These are phyloP conservation scores for Caiman crocodilus DNA, from an alignment of 2,797 vertebrate genomes.

Conservation along the genomic window DNA sequence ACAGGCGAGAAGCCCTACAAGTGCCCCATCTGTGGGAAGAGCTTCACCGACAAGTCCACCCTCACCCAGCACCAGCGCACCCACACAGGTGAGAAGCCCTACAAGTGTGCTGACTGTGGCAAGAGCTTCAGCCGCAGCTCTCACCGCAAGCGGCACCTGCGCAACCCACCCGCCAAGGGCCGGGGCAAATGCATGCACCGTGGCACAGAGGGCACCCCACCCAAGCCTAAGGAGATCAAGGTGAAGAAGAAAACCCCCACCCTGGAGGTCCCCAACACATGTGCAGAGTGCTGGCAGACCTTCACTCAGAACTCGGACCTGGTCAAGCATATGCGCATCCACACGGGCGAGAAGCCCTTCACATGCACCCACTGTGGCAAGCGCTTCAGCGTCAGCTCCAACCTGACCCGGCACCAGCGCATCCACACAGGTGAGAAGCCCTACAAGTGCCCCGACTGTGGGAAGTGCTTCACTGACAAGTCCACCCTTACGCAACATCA, in stretches of 20 bases:
- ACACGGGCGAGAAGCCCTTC: neutral
- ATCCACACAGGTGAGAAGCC: neutral
- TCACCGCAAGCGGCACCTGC: neutral
- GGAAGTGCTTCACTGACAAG: neutral
- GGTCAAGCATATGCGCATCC: neutral
- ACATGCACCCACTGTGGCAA: neutral
- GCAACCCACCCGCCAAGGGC: neutral
- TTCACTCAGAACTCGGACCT: neutral
- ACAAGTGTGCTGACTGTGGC: neutral
- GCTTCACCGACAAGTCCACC: neutral
- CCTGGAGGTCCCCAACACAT: neutral
- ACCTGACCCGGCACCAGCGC: neutral
- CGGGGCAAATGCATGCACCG: neutral
- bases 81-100: neutral
- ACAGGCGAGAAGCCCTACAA: neutral
- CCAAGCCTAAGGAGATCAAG: neutral
- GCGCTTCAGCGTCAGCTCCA: neutral
- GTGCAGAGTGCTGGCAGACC: neutral
- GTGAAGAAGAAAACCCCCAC: neutral
- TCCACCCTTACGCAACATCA: neutral
- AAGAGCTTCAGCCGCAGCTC: neutral
- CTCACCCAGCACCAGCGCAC: neutral
- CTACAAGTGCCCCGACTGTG: neutral
- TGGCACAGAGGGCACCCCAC: neutral
- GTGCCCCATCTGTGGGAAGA: neutral